A percentile compares a stretch with the other conserved stretches of the same genome.
Evolutionary conservation across 2,888 invertebrate species (phyloP).

Genomic region (Andrena bicolor): DNA sequence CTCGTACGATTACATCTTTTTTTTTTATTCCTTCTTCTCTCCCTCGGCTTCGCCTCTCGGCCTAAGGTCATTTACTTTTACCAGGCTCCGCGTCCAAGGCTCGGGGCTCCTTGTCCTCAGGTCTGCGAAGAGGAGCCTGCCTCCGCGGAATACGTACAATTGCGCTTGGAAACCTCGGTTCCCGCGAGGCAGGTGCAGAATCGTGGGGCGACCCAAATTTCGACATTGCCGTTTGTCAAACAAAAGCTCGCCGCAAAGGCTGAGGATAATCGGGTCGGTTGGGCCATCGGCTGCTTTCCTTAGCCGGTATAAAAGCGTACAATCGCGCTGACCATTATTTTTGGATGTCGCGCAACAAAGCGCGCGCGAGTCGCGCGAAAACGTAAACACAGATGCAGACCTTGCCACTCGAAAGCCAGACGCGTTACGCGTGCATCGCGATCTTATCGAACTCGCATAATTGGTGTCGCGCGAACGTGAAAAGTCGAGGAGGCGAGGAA

Average conservation of each 20-base stretch:
- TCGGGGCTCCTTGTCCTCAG: conserved; percentile 59
- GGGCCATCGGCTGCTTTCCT: conserved; percentile 23
- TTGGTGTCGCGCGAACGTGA: conserved; percentile 36
- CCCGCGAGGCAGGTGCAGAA: conserved; percentile 43
- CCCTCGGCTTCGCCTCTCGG: conserved; percentile 40
- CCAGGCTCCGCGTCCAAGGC: conserved; percentile 75
- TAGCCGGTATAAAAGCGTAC: conserved; percentile 32
- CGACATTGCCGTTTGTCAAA: conserved; percentile 21
- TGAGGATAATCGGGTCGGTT: not conserved
- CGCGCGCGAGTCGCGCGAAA: conserved; percentile 22
- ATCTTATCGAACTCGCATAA: conserved; percentile 56
- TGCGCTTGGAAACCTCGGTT: not conserved
- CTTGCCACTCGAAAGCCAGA: conserved; percentile 50
- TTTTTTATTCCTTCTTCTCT: conserved; percentile 30
- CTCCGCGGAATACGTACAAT: not conserved
- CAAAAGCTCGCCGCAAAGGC: conserved; percentile 22
- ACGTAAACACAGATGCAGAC: conserved; percentile 59
- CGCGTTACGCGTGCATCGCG: conserved; percentile 26
- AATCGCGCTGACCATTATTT: conserved; percentile 60
- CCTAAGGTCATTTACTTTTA: conserved; percentile 84
- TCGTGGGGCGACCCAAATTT: conserved; percentile 44
- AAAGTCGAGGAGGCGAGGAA: conserved; percentile 13
- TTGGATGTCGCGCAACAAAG: conserved; percentile 30
- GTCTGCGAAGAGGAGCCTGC: conserved; percentile 4
- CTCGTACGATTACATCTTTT: conserved; percentile 37